These are phyloP conservation scores for Eolophus roseicapilla DNA, from an alignment of 2,113 vertebrate genomes.

Conservation along the genomic window DNA sequence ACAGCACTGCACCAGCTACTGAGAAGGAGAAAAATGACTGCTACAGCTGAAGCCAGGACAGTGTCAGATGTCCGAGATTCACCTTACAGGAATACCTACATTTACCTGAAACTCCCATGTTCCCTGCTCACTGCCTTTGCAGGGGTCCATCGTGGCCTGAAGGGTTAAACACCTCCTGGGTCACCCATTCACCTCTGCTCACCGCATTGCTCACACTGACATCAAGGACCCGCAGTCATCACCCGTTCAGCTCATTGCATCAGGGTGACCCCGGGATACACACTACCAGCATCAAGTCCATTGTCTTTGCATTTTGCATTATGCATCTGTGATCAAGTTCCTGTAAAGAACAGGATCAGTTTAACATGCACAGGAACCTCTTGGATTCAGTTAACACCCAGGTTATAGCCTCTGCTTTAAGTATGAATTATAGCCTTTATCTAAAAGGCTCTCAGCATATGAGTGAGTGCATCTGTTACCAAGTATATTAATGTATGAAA, in stretches of 20 bases:
- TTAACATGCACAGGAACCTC: background rate
- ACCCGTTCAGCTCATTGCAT: background rate
- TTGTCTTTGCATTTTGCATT: background rate
- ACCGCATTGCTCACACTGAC: background rate
- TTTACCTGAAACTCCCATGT: background rate
- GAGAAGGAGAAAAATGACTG: background rate
- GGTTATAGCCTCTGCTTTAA: background rate
- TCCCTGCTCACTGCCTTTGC: background rate
- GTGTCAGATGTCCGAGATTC: background rate
- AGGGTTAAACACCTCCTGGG: background rate
- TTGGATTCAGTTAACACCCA: background rate
- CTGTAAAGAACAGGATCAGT: background rate
- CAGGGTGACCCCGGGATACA: background rate
- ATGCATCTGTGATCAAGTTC: background rate
- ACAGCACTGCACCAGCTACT: background rate
- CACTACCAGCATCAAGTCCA: background rate
- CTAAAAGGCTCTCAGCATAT: background rate
- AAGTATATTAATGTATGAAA: background rate
- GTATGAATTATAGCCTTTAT: background rate
- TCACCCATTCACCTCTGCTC: background rate
- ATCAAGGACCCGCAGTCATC: background rate
- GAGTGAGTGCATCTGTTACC: background rate
- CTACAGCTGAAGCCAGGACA: background rate
- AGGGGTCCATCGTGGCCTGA: background rate
- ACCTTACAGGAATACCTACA: background rate